Evolutionary conservation across 2,113 vertebrate species (phyloP).

Genomic region (Oplegnathus fasciatus): DNA sequence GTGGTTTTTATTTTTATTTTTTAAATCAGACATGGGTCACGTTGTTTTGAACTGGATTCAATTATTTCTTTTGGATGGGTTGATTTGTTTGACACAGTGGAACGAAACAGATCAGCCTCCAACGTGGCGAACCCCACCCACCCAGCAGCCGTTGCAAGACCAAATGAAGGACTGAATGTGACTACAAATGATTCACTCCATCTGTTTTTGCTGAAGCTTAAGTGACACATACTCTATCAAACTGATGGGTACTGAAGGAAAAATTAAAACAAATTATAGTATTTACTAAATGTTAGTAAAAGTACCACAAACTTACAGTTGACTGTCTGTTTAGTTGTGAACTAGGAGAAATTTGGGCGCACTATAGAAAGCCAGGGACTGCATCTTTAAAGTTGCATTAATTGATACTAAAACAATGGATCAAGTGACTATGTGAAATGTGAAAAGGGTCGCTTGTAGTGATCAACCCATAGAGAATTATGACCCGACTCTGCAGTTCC

Average conservation of each 20-base stretch:
- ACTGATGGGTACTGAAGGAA: not conserved
- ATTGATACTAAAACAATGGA: not conserved
- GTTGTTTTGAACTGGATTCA: slow-evolving; percentile 19
- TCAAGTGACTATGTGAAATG: not conserved
- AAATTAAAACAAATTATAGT: slow-evolving; percentile 10
- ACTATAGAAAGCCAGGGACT: not conserved
- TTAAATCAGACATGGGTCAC: not conserved
- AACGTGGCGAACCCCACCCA: slow-evolving; percentile 10
- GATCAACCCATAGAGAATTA: slow-evolving; percentile 1
- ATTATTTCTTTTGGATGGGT: slow-evolving; percentile 13
- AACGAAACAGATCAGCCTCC: slow-evolving; percentile 33
- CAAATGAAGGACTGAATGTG: not conserved
- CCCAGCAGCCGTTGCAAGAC: slow-evolving; percentile 17
- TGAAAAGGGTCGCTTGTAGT: not conserved
- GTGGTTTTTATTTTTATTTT: not conserved
- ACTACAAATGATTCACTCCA: slow-evolving; percentile 10
- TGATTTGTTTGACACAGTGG: slow-evolving; percentile 36
- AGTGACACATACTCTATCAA: not conserved
- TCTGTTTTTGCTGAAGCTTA: not conserved
- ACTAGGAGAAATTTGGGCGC: not conserved
- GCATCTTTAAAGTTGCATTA: not conserved
- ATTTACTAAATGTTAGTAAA: not conserved
- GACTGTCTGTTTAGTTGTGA: not conserved
- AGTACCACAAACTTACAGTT: too few relatives aligned
- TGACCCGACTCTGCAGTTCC: slow-evolving; percentile 2